Evolutionary conservation across 2,888 invertebrate species (phyloP), one percentile per base, ranked within the genome.

Genomic region (Lasioglossum lativentre): DNA sequence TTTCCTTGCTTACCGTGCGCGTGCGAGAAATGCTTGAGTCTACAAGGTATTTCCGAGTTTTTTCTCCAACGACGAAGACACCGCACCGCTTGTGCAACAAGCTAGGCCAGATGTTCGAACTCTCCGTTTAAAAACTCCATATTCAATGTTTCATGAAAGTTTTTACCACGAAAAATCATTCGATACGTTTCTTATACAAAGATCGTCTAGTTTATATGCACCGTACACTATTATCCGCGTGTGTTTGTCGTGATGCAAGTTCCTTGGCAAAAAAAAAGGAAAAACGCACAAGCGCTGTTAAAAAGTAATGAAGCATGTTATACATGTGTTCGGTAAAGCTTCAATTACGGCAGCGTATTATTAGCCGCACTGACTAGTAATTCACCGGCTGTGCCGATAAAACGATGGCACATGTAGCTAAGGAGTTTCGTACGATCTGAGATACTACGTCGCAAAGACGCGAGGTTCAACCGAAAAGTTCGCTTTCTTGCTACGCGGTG

Each of bases 11-110:
- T 34, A n/a, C 59, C 19, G 27, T 59, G 59, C 34, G 66, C 66
- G 66, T 34, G 66, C 66, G 66, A 66, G 66, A 19, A 19, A 66
- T 34, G 34, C 19, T 66, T 66, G 34, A 34, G 66, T 66, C 66
- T 66, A 66, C 66, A 34, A 66, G 66, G 30, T 66, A 34, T 30
- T 23, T 34, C 6, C 16, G 34, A 34, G 66, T 30, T 66, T 66
- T 34, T 30, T 66, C 30, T 34, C 30, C 1, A 0, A 34, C 19
- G 66, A 16, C 1, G 66, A 66, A 66, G 34, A 66, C 34, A 66
- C 66, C 19, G 66, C 16, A 1, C 19, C 2, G 66, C 30, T 23
- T 66, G 59, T 66, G 66, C 19, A 30, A 66, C 66, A 34, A 27
- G 27, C 23, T 59, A n/a, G n/a, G 4, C 59, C n/a, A n/a, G n/a